These are phyloP conservation scores for Xerus inauris DNA, from an alignment of 2,113 vertebrate species.

Conservation along the genomic window DNA sequence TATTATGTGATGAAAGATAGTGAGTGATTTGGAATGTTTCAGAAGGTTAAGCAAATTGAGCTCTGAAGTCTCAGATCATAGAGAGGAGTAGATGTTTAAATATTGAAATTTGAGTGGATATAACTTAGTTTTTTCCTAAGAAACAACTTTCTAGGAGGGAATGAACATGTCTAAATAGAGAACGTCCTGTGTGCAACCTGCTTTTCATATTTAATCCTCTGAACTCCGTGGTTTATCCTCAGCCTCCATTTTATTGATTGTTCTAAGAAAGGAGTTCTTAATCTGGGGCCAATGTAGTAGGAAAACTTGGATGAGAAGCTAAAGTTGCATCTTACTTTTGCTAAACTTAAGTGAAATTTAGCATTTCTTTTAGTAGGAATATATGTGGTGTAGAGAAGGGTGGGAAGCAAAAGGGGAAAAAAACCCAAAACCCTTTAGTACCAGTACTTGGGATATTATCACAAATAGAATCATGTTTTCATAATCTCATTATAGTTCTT, in stretches of 20 bases:
- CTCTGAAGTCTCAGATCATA: neutral
- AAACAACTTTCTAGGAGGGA: constrained; percentile 39
- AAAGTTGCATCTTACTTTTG: neutral
- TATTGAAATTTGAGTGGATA: neutral
- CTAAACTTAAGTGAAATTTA: neutral
- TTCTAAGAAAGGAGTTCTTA: constrained; percentile 31
- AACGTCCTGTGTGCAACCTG: neutral
- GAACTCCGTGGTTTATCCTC: neutral
- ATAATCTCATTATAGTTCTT: neutral
- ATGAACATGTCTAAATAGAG: neutral
- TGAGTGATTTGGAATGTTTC: neutral
- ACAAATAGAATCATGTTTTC: neutral
- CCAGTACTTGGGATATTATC: neutral
- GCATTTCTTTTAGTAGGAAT: neutral
- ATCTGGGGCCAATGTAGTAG: neutral
- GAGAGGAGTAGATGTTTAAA: neutral
- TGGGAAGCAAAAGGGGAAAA: neutral
- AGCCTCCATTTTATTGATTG: neutral
- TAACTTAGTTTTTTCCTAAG: neutral
- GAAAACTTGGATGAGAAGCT: constrained; percentile 14
- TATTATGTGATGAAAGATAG: neutral
- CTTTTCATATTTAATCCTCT: constrained; percentile 9
- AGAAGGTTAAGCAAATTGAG: neutral
- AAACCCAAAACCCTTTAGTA: neutral
- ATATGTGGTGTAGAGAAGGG: neutral